Conservation (phyloP, 2,797 vertebrate genomes). For the Antrozous pallidus region DNA sequence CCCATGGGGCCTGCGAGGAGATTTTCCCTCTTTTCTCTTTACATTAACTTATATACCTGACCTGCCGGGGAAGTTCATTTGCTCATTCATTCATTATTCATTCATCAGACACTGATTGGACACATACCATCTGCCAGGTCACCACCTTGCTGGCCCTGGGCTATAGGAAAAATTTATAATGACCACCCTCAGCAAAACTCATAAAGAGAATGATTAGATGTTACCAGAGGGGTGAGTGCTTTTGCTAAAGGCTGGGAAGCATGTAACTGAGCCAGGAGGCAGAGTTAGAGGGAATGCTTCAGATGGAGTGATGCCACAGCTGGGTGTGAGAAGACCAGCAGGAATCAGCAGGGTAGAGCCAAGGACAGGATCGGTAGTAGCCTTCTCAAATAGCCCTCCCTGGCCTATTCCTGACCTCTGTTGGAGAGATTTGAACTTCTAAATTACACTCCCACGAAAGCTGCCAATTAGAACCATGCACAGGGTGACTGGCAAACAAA, state of each 20-base stretch:
- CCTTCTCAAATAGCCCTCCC: background rate
- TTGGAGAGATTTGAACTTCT: slow-evolving; percentile 15
- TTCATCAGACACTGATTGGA: background rate
- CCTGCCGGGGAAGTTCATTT: background rate
- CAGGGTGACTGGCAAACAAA: background rate
- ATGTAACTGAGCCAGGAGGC: background rate
- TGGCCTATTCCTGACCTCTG: background rate
- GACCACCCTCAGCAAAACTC: background rate
- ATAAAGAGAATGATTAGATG: background rate
- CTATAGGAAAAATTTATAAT: background rate
- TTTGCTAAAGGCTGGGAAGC: background rate
- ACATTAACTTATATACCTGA: background rate
- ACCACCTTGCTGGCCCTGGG: background rate
- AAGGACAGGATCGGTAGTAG: background rate
- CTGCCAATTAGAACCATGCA: background rate
- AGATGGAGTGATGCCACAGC: background rate
- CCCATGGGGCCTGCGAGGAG: background rate
- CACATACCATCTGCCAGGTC: background rate
- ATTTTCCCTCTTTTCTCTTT: background rate
- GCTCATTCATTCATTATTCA: background rate
- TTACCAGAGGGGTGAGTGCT: background rate
- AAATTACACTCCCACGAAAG: background rate
- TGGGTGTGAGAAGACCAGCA: background rate
- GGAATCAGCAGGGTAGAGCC: background rate
- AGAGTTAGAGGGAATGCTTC: background rate